Base-by-base conservation (phyloP, 2,113 vertebrate genomes). In the Caranx melampygus region DNA sequence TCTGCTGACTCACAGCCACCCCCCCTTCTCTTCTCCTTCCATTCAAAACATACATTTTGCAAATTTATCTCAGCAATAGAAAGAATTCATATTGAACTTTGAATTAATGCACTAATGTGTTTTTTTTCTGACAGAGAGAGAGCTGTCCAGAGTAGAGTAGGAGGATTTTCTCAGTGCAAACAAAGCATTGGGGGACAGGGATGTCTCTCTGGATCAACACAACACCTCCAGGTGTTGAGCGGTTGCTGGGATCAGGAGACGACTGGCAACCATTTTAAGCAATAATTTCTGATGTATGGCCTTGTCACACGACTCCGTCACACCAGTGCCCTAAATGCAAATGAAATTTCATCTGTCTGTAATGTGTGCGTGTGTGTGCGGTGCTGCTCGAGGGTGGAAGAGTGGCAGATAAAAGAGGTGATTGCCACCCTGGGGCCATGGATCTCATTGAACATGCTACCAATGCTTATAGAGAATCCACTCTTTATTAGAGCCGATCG, bases 401-500 rank as follows among this genome's bases (percentile, higher is more conserved):
- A 78, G 63, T 55, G 72, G 74, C 66, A 72, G 68, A 83, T 78
- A 69, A 77, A 75, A 73, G 72, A 77, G 70, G 69, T 69, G 84
- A 89, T 73, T 79, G 76, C 61, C 85, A 78, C 65, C 64, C 62
- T 37, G 75, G 67, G 69, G 84, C 65, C 51, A 58, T 58, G 74
- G 73, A 82, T 81, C 87, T 79, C 71, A 79, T 52, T 75, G 87
- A 84, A 76, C 85, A 88, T 0, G 12, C 54, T 37, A 66, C 52
- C 52, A 3, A 81, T 18, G 49, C 82, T 83, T 74, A 62, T 45
- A 62, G 87, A 85, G 72, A 89, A 89, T 89, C 87, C 58, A 78
- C 86, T 91, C 88, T 88, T 86, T 85, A 79, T 92, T 89, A 79
- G 52, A 84, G 81, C 67, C 44, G 49, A 89, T 91, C 77, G 63